Base-by-base conservation (phyloP, 1,140 invertebrate species). In the Lucilia cuprina region DNA sequence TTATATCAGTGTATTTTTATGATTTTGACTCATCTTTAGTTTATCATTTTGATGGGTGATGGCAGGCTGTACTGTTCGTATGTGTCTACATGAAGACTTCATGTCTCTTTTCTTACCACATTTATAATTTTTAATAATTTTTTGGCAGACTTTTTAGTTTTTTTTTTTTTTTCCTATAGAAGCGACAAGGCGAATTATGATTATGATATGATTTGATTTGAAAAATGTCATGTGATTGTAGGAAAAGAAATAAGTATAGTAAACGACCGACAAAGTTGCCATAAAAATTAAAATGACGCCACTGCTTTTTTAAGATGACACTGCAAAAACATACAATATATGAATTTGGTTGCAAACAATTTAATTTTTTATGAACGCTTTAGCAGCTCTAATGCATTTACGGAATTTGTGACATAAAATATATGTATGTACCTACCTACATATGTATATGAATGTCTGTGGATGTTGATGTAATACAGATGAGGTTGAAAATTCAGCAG, bases 181-280 rank as follows among this genome's bases (percentile, higher is more conserved):
- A 80, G 49, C 83, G 74, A 84, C 83, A 78, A 78, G 83, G 83
- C 83, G 83, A 84, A 84, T 84, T 84, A 84, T 84, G 83, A 84
- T 84, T 80, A 80, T 50, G 41, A 21, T 49, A 50, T 80, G 77
- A 21, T 49, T 80, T 50, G n/a, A 2, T 14, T 80, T 80, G 77
- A 80, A 49, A 80, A 80, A 80, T 80, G 77, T 49, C 75, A 47
- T 47, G 19, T 78, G 75, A 78, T 55, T 82, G 47, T 55, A 47
- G 14, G 14, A 65, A 65, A 65, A 30, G 41, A 41, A 41, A 41
- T 2, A 41, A 19, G 65, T 25, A 70, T 70, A 25, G 65, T 70
- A 70, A 70, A 70, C 65, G n/a, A 70, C 65, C 19, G 55, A 65
- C 50, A 83, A 17, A 25, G 14, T 25, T 41, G 55, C 30, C 82